Evolutionary conservation across 2,113 vertebrate genomes (phyloP).

Genomic region (Tetraodon nigroviridis): DNA sequence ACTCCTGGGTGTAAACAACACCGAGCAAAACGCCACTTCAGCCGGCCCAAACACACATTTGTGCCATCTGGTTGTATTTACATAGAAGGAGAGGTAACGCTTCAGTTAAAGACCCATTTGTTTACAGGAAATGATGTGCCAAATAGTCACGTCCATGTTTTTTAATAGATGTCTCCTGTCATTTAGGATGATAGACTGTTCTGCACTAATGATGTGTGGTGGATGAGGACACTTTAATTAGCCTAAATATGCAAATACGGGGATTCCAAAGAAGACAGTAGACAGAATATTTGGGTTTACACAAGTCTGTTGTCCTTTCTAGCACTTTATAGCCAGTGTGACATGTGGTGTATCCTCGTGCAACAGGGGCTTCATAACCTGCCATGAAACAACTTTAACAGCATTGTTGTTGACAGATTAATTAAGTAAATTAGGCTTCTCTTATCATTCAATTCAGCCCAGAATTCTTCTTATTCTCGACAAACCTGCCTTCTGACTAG

Average conservation of each 20-base stretch:
- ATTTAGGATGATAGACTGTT: slow-evolving; percentile 30
- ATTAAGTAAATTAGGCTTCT: slow-evolving; percentile 12
- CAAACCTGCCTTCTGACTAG: slow-evolving; percentile 24
- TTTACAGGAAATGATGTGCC: slow-evolving; percentile 57
- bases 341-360: slow-evolving; percentile 20
- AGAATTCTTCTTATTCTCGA: slow-evolving; percentile 19
- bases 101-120: slow-evolving; percentile 6
- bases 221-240: slow-evolving; percentile 33
- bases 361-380: slow-evolving; percentile 25
- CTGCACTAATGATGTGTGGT: slow-evolving; percentile 13
- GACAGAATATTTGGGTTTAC: slow-evolving; percentile 25
- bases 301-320: slow-evolving; percentile 16
- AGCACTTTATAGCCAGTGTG: slow-evolving; percentile 2
- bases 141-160: slow-evolving; percentile 52
- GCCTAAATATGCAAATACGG: slow-evolving; percentile 61
- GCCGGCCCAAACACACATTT: slow-evolving; percentile 37
- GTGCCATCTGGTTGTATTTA: slow-evolving; percentile 46
- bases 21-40: slow-evolving; percentile 2
- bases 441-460: neutral
- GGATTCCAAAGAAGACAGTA: slow-evolving; percentile 56
- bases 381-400: slow-evolving; percentile 17
- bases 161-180: slow-evolving; percentile 35
- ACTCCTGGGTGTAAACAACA: slow-evolving; percentile 76
- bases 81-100: slow-evolving; percentile 32
- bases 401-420: slow-evolving; percentile 32